Evolutionary conservation across 2,888 invertebrate genomes (phyloP).

Genomic region (Drosophila aldrichi): DNA sequence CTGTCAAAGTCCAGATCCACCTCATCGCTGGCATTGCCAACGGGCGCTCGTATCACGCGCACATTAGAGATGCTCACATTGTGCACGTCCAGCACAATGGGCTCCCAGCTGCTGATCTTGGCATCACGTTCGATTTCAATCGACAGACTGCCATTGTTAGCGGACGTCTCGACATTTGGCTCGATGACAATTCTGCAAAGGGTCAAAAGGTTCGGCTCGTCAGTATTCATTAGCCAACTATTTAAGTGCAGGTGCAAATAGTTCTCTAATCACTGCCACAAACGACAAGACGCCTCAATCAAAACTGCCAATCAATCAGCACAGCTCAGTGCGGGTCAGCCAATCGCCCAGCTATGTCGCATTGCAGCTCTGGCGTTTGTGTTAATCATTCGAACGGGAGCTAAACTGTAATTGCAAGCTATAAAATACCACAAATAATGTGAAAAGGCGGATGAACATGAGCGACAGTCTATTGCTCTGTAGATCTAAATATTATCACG

Average conservation of each 20-base stretch:
- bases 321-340: constrained; percentile 38
- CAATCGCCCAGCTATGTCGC: constrained; percentile 14
- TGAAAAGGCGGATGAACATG: neutral
- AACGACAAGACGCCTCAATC: constrained; percentile 63
- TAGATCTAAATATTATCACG: neutral
- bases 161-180: constrained; percentile 82
- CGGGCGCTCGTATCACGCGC: constrained; percentile 69
- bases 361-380: neutral
- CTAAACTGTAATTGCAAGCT: constrained; percentile 40
- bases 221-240: constrained; percentile 29
- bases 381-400: constrained; percentile 17
- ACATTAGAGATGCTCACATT: constrained; percentile 84
- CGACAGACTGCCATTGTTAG: constrained; percentile 82
- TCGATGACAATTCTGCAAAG: constrained; percentile 83
- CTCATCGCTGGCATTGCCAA: constrained; percentile 59
- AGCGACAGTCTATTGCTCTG: neutral
- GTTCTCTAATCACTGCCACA: constrained; percentile 63
- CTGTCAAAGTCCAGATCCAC: constrained; percentile 82
- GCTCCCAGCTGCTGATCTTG: constrained; percentile 76
- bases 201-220: neutral
- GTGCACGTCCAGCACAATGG: constrained; percentile 84
- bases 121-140: constrained; percentile 82
- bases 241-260: constrained; percentile 29
- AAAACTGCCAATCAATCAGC: constrained; percentile 70
- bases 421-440: constrained; percentile 30